Percentiles rank a stretch among this genome's conserved stretches.
Conservation (phyloP, 2,113 vertebrate species). For the Hydropotes inermis region DNA sequence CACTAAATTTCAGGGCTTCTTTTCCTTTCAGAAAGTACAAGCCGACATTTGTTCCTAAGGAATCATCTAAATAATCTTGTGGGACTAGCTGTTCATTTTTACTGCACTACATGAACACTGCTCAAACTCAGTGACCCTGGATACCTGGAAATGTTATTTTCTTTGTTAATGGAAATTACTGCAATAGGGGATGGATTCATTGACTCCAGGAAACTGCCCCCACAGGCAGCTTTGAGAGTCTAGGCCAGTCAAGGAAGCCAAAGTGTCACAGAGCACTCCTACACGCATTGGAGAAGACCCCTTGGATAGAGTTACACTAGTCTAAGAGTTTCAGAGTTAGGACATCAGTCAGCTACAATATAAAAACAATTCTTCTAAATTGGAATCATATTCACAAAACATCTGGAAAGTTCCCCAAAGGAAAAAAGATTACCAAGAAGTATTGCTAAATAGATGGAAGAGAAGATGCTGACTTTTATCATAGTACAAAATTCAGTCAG, state of each 20-base stretch:
- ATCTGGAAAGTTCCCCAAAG: conserved; percentile 63
- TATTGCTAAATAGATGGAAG: conserved; percentile 68
- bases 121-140: not conserved
- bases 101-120: not conserved
- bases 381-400: conserved; percentile 60
- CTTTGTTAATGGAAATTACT: conserved; percentile 51
- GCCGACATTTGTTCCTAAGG: not conserved
- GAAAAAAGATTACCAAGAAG: conserved; percentile 53
- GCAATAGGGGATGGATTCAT: not conserved
- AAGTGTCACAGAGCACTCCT: conserved; percentile 8
- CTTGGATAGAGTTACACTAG: conserved; percentile 25
- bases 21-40: conserved; percentile 24
- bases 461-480: conserved; percentile 52
- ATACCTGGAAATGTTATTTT: conserved; percentile 47
- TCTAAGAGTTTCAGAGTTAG: conserved; percentile 35
- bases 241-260: conserved; percentile 25
- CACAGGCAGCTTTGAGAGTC: not conserved
- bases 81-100: conserved; percentile 18
- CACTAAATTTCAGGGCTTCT: conserved; percentile 23
- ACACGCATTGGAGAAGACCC: not conserved
- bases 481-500: conserved; percentile 56
- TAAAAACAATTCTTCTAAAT: conserved; percentile 67
- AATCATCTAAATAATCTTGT: not conserved
- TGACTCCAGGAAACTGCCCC: not conserved
- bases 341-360: conserved; percentile 44